Evolutionary conservation across 2,797 vertebrate species (phyloP).

Genomic region (Halcyon smyrnensis): DNA sequence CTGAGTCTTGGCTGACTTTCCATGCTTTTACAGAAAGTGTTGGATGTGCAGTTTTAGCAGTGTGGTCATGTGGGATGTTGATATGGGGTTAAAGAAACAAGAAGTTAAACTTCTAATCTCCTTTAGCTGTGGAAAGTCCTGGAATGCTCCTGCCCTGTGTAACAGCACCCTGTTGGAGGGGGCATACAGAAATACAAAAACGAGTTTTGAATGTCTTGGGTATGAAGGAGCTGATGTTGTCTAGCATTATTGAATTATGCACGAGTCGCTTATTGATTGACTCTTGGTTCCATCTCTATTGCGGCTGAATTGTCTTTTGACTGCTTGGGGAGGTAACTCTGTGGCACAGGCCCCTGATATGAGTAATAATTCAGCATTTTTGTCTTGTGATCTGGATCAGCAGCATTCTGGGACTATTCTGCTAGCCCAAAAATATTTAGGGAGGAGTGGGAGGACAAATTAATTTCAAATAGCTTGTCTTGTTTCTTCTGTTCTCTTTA

Average conservation of each 20-base stretch:
- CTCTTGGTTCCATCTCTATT: not conserved
- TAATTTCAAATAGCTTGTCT: not conserved
- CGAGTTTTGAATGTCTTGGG: not conserved
- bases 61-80: not conserved
- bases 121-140: conserved; percentile 21
- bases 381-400: not conserved
- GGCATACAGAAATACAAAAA: not conserved
- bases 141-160: conserved; percentile 23
- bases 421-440: not conserved
- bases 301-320: not conserved
- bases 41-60: not conserved
- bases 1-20: conserved; percentile 11
- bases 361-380: not conserved
- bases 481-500: not conserved
- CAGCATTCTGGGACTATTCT: conserved; percentile 33
- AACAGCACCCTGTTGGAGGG: not conserved
- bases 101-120: not conserved
- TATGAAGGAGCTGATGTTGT: not conserved
- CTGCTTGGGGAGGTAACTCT: not conserved
- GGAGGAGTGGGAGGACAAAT: not conserved
- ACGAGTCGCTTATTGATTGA: not conserved
- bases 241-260: not conserved
- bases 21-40: not conserved
- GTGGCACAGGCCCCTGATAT: not conserved
- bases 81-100: not conserved